Conservation (phyloP, 1,140 invertebrate species). For the Pseudomyrmex gracilis region DNA sequence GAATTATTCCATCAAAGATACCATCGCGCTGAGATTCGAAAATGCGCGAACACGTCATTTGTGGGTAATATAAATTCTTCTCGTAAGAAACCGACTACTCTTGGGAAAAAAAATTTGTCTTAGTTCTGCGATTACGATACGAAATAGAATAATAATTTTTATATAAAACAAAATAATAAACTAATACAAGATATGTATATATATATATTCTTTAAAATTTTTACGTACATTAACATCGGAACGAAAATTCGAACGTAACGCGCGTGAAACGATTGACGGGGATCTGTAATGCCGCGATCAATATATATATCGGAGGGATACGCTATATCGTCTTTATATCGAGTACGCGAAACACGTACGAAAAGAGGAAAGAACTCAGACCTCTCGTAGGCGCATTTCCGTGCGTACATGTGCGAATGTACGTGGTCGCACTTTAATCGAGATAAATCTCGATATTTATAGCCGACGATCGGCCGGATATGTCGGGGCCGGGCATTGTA, state of each 20-base stretch:
- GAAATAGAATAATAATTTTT: too few relatives aligned
- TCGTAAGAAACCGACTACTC: background rate
- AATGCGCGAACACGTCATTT: slow-evolving; percentile 3
- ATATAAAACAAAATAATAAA: too few relatives aligned
- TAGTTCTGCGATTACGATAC: too few relatives aligned
- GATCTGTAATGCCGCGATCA: background rate
- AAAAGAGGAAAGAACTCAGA: slow-evolving; percentile 13
- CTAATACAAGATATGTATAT: too few relatives aligned
- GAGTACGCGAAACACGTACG: background rate
- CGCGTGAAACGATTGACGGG: background rate
- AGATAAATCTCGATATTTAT: slow-evolving; percentile 78
- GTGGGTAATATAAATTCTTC: background rate
- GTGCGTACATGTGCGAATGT: slow-evolving; percentile 7
- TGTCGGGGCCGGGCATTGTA: slow-evolving; percentile 60
- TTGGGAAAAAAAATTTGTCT: too few relatives aligned
- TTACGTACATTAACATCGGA: too few relatives aligned
- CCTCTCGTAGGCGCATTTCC: slow-evolving; percentile 40
- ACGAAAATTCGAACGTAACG: too few relatives aligned
- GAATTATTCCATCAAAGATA: slow-evolving; percentile 53
- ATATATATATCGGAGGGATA: background rate
- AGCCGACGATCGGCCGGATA: slow-evolving; percentile 71
- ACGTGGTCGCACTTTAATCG: slow-evolving; percentile 71
- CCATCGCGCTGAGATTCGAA: slow-evolving; percentile 42
- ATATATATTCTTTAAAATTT: too few relatives aligned
- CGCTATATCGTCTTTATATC: background rate